Conservation (phyloP, 2,113 vertebrate genomes). For the Dolichallabes microphthalmus region DNA sequence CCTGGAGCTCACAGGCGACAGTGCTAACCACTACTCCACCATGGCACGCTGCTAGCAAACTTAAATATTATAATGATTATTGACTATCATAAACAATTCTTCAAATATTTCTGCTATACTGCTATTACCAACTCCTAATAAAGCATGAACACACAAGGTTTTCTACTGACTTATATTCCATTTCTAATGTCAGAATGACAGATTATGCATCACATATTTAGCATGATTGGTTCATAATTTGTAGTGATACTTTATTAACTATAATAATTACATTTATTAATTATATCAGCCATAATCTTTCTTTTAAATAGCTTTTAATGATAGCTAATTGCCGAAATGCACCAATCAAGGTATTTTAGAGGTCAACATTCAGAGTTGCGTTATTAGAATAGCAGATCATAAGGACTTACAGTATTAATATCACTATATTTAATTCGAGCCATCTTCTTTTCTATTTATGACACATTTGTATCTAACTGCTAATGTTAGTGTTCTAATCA, state of each 20-base stretch:
- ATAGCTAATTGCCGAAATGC: background rate
- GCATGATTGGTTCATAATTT: background rate
- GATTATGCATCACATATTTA: background rate
- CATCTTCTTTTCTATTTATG: background rate
- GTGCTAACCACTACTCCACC: no score
- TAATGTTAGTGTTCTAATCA: background rate
- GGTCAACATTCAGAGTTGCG: background rate
- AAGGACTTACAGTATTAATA: background rate
- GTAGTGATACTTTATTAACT: background rate
- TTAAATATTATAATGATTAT: background rate
- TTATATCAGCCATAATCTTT: background rate
- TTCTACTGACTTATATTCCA: background rate
- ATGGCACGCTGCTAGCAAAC: background rate
- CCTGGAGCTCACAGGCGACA: no score
- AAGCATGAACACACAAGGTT: background rate
- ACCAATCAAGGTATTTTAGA: background rate
- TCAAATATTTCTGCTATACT: background rate
- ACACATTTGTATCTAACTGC: background rate
- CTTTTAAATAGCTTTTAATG: no score
- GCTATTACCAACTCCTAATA: background rate
- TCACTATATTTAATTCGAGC: background rate
- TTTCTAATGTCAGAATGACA: background rate
- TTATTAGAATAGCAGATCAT: background rate
- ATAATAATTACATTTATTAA: background rate
- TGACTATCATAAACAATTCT: no score